A percentile compares a stretch with the other conserved stretches of the same genome.
These are phyloP conservation scores for Alethe diademata DNA, from an alignment of 2,113 vertebrate species.

Conservation along the genomic window DNA sequence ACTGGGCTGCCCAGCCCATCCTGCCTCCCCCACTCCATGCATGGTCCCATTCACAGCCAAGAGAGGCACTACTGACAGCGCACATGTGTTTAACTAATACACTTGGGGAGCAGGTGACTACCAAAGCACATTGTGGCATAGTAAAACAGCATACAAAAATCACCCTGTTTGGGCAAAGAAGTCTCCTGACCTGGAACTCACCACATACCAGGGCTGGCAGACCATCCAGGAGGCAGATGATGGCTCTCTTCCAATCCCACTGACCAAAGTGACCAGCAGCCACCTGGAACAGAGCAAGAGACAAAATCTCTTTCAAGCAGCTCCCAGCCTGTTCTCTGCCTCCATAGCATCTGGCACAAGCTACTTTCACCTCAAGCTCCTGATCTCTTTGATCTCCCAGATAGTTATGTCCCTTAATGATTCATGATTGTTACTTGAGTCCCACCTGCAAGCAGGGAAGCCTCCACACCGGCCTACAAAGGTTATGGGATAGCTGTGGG, in stretches of 20 bases:
- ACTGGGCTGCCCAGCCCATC: neutral
- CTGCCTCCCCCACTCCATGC: neutral
- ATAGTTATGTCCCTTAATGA: neutral
- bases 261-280: conserved; percentile 21
- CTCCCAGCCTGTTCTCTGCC: neutral
- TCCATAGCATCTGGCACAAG: neutral
- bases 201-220: neutral
- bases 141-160: neutral
- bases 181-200: neutral
- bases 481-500: neutral
- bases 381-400: neutral
- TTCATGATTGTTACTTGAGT: conserved; percentile 15
- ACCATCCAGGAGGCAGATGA: neutral
- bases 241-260: neutral
- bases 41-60: accelerated
- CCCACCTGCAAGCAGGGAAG: conserved; percentile 17
- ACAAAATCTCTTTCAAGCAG: neutral
- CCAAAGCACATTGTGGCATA: neutral
- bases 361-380: neutral
- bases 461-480: neutral
- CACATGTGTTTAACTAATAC: neutral
- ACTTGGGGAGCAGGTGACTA: neutral
- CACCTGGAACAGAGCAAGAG: conserved; percentile 15
- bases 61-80: neutral
- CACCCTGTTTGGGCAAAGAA: neutral